Percentiles rank a stretch among this genome's conserved stretches.
Evolutionary conservation across 1,140 invertebrate genomes (phyloP).

Genomic region (Telenomus remus): DNA sequence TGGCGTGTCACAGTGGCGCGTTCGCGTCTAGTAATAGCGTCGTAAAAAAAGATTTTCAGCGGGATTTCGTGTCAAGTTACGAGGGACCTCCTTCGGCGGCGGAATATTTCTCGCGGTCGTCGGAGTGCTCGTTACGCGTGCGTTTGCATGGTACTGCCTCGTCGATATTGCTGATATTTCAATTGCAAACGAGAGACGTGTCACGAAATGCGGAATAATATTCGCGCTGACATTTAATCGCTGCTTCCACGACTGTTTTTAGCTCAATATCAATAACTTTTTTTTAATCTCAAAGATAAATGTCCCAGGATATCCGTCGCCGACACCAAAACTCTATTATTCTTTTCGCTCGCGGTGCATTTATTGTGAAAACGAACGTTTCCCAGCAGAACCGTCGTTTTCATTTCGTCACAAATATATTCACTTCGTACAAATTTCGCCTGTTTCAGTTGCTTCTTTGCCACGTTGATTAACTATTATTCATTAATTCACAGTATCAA

Average conservation of each 20-base stretch:
- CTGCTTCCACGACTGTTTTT: constrained; percentile 23
- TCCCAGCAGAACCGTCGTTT: not conserved
- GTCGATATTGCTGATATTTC: constrained; percentile 42
- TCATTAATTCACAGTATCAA: not conserved
- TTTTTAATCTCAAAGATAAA: constrained; percentile 24
- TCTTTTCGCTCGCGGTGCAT: constrained; percentile 9
- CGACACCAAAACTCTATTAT: constrained; percentile 1
- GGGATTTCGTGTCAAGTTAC: constrained; percentile 25
- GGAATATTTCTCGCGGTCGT: constrained; percentile 28
- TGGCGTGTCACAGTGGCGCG: constrained; percentile 11
- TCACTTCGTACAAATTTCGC: not conserved
- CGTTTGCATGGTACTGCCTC: constrained; percentile 27
- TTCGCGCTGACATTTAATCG: constrained; percentile 39
- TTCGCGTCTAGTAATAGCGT: not conserved
- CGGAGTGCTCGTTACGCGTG: constrained; percentile 19
- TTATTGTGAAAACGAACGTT: not conserved
- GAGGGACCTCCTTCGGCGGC: constrained; percentile 14
- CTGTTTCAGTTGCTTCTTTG: not conserved
- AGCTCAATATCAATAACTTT: constrained; percentile 22
- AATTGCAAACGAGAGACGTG: constrained; percentile 45
- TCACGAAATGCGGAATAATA: constrained; percentile 37
- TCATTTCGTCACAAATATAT: not conserved
- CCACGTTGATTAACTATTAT: no score
- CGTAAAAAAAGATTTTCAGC: constrained; percentile 15
- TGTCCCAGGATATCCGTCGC: constrained; percentile 7